Evolutionary conservation across 2,888 invertebrate genomes (phyloP), one percentile per base, ranked within the genome.

Genomic region (Diarsia dahlii): DNA sequence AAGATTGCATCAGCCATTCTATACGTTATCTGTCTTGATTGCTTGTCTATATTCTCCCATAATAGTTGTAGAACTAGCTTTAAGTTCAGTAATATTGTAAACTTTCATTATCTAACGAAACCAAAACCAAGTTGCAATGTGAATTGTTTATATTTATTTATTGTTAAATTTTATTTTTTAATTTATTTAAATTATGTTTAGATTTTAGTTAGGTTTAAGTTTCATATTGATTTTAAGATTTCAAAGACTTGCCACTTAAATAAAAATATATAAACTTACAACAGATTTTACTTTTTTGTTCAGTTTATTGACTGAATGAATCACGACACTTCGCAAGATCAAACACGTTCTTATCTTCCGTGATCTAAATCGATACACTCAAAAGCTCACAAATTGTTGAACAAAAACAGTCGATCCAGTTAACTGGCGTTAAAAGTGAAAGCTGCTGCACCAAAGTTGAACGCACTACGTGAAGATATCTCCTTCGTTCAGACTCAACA

Each of bases 121-220:
- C 95, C 95, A 95, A 95, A 95, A 92, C 89, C 79, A 92, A 92
- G 90, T 90, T 92, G 92, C 92, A 94, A 93, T 94, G 90, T 94
- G 71, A 76, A 87, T 78, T 85, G 78, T 79, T 82, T 85, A 84
- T 90, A 87, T 90, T 90, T 87, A 90, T 87, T 90, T 87, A 90
- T 86, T 88, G 84, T 91, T 90, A 90, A 87, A 72, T 91, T 88
- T 88, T 88, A 87, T 87, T 89, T 85, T 87, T 78, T 91, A 89
- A 89, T 88, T 89, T 88, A 88, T 84, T 85, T 87, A 83, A 84
- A 81, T 86, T 85, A 85, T 80, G 76, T 81, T 23, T 84, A 81
- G 86, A 79, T 60, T 85, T 70, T 76, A 64, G 78, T 18, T 54
- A 60, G 72, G 52, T 78, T 76, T 87, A 89, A 84, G 84, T 79